Evolutionary conservation across 2,113 vertebrate genomes (phyloP).

Genomic region (Micromys minutus): DNA sequence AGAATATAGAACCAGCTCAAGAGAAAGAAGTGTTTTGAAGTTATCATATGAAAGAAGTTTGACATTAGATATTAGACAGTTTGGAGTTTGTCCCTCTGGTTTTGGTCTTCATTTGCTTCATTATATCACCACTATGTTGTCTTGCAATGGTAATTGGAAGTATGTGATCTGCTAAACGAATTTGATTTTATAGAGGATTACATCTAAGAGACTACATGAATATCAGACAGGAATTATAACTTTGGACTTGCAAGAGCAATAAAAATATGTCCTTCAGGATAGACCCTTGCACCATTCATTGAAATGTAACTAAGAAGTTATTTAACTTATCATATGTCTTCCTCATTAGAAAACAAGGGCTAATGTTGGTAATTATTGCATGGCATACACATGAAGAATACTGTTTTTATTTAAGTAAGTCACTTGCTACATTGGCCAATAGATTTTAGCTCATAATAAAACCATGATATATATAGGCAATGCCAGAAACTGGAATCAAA

Average conservation of each 20-base stretch:
- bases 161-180: no score
- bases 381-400: background rate
- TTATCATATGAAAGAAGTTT: no score
- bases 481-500: background rate
- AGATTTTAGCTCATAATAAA: background rate
- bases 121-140: no score
- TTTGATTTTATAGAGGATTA: no score
- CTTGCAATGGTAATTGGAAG: no score
- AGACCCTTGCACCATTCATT: background rate
- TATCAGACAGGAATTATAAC: no score
- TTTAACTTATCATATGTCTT: background rate
- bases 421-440: background rate
- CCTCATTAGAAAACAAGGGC: background rate
- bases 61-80: no score
- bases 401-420: conserved; percentile 12
- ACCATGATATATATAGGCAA: background rate
- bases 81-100: no score
- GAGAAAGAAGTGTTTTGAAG: no score
- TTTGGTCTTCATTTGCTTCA: no score
- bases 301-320: background rate
- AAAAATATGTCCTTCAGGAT: background rate
- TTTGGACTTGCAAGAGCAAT: background rate
- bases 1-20: no score
- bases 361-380: background rate
- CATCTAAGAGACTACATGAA: no score